Evolutionary conservation across 2,113 vertebrate species (phyloP).

Genomic region (Isurus oxyrinchus): DNA sequence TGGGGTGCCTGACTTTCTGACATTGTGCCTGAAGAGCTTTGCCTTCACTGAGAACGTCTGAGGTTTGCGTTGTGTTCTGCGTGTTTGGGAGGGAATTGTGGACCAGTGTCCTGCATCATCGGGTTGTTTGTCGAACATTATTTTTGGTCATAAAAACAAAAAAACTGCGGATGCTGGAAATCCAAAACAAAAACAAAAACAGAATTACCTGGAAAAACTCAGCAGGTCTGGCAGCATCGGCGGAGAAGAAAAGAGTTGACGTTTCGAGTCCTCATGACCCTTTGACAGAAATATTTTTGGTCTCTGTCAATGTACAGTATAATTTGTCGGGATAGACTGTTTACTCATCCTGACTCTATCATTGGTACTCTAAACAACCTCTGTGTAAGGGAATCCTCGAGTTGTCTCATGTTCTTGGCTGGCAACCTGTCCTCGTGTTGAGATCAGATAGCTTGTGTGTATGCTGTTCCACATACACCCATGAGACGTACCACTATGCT

Average conservation of each 20-base stretch:
- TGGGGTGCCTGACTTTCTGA: background rate
- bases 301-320: background rate
- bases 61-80: background rate
- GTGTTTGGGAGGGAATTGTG: background rate
- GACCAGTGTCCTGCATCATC: background rate
- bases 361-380: background rate
- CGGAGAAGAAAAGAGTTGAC: too few relatives aligned
- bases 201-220: too few relatives aligned
- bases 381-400: background rate
- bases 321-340: background rate
- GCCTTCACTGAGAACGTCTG: background rate
- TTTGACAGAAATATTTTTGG: background rate
- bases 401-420: background rate
- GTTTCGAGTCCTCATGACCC: too few relatives aligned
- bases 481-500: background rate
- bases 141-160: too few relatives aligned
- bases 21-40: background rate
- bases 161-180: too few relatives aligned
- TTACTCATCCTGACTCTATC: background rate
- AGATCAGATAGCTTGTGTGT: background rate
- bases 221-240: too few relatives aligned
- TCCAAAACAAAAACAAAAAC: too few relatives aligned
- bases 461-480: background rate
- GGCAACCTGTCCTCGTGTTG: background rate
- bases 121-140: background rate